Conservation (phyloP, 1,140 invertebrate species). For the Octopus bimaculoides region DNA sequence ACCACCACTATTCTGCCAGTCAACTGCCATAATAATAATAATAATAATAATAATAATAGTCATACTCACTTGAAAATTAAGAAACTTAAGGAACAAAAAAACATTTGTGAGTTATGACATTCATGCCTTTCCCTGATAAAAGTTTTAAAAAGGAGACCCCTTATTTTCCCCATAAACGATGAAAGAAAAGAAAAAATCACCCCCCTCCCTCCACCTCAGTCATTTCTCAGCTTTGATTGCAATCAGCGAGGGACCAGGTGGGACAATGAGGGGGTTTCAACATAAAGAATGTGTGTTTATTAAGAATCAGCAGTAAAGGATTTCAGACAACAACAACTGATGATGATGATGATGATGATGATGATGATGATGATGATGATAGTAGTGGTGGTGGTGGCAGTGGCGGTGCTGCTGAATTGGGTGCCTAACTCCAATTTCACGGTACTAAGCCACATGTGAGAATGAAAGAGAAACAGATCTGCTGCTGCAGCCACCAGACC, state of each 20-base stretch:
- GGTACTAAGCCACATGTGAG: conserved; percentile 19
- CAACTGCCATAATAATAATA: too few relatives aligned
- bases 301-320: conserved; percentile 20
- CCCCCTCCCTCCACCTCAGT: neutral
- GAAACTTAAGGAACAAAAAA: too few relatives aligned
- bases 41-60: too few relatives aligned
- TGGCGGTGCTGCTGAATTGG: conserved; percentile 20
- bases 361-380: conserved; percentile 26
- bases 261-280: conserved; percentile 18
- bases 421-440: neutral
- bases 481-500: conserved; percentile 13
- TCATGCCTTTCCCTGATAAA: too few relatives aligned
- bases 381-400: conserved; percentile 16
- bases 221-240: conserved; percentile 11
- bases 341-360: conserved; percentile 24
- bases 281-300: conserved; percentile 18
- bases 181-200: neutral
- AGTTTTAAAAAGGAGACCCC: too few relatives aligned
- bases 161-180: too few relatives aligned
- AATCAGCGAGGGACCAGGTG: conserved; percentile 15
- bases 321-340: conserved; percentile 25
- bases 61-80: too few relatives aligned
- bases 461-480: conserved; percentile 23
- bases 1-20: too few relatives aligned
- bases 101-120: too few relatives aligned